Percentiles rank a stretch among this genome's conserved stretches.
Conservation (phyloP, 2,888 invertebrate species). For the Rhagonycha fulva region DNA sequence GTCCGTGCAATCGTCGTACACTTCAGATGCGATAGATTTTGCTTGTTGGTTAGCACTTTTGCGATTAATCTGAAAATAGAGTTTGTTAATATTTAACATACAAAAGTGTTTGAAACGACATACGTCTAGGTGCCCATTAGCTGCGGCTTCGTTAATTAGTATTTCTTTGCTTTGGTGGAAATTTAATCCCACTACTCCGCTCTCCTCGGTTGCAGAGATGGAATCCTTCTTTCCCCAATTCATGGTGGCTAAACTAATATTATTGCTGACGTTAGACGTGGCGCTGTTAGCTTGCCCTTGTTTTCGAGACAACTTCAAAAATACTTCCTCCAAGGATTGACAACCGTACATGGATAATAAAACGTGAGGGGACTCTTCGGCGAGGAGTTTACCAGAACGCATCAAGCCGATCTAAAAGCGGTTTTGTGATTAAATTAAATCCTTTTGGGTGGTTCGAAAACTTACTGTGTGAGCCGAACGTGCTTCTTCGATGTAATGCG, state of each 20-base stretch:
- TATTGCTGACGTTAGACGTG: conserved; percentile 66
- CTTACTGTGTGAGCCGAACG: conserved; percentile 86
- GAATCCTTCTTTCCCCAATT: conserved; percentile 83
- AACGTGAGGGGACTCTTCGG: conserved; percentile 87
- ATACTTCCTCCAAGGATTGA: conserved; percentile 87
- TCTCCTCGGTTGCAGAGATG: conserved; percentile 83
- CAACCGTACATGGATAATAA: conserved; percentile 84
- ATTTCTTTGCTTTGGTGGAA: conserved; percentile 92
- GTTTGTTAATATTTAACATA: background rate
- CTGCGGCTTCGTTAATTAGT: conserved; percentile 70
- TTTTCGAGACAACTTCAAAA: conserved; percentile 84
- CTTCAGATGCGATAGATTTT: conserved; percentile 57
- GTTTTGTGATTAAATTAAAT: background rate
- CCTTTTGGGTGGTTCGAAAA: conserved; percentile 32
- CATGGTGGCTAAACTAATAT: conserved; percentile 79
- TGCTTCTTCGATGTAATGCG: conserved; percentile 96
- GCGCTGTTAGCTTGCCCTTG: conserved; percentile 67
- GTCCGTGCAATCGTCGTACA: conserved; percentile 61
- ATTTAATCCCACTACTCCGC: conserved; percentile 84
- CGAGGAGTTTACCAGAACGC: conserved; percentile 87
- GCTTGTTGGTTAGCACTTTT: conserved; percentile 43
- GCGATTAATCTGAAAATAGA: conserved; percentile 27
- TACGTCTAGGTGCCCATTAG: conserved; percentile 69
- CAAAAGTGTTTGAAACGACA: conserved; percentile 38
- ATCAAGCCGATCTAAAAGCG: conserved; percentile 86